phyloP scores from a whole-genome alignment of 92 coral and sea anemone genomes.

The Epizoanthus scotinus region DNA sequence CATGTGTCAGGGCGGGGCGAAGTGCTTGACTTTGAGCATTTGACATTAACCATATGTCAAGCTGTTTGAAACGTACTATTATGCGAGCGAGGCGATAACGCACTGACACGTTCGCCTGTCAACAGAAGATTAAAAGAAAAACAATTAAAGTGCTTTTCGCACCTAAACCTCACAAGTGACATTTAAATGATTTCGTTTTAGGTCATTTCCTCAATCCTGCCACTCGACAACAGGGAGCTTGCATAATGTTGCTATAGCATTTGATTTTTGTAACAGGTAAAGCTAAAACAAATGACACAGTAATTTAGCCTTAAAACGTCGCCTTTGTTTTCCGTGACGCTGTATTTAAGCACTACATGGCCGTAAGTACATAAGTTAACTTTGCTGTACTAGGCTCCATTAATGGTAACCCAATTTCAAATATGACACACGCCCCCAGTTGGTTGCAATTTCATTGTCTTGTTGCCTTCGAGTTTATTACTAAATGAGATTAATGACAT shows the following conservation, averaged over 20 bases:
- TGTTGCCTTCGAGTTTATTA: conserved; percentile 29
- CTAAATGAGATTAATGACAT: conserved; percentile 36
- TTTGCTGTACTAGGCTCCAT: background rate
- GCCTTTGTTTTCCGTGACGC: conserved; percentile 30
- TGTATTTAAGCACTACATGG: conserved; percentile 1
- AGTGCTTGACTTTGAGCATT: conserved; percentile 37
- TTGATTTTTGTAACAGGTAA: conserved; percentile 11
- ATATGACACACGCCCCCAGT: conserved; percentile 45
- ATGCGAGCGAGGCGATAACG: conserved; percentile 49
- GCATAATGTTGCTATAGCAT: background rate
- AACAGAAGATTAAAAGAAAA: conserved; percentile 45
- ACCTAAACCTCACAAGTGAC: conserved; percentile 43
- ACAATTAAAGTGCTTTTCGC: conserved; percentile 47
- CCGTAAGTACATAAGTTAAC: conserved; percentile 27
- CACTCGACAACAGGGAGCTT: conserved; percentile 28
- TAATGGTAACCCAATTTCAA: conserved; percentile 37
- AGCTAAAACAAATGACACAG: conserved; percentile 11
- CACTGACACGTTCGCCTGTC: conserved; percentile 45
- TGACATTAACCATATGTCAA: conserved; percentile 47
- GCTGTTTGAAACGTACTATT: conserved; percentile 36
- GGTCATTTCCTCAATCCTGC: conserved; percentile 38
- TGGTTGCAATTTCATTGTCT: conserved; percentile 24
- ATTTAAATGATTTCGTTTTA: conserved; percentile 43
- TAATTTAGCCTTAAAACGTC: conserved; percentile 14
- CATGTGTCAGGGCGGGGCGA: conserved; percentile 51